Conservation (phyloP, 2,113 vertebrate genomes). For the Noctilio leporinus region DNA sequence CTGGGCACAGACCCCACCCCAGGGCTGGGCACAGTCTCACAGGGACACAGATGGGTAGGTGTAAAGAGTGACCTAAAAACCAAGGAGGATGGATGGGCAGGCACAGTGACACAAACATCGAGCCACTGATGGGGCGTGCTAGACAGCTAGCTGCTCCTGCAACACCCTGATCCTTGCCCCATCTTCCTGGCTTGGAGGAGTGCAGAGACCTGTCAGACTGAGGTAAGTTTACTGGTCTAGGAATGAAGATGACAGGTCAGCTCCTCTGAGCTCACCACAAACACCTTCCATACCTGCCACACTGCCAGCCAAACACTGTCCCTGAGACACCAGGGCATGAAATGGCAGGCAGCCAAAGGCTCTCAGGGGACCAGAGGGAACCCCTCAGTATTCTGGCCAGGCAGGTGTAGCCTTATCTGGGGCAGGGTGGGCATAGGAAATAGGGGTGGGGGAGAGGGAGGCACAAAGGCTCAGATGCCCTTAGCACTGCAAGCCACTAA, state of each 20-base stretch:
- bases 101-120: not conserved
- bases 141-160: not conserved
- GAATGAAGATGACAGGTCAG: not conserved
- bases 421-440: not conserved
- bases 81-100: rapidly evolving
- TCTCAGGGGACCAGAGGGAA: not conserved
- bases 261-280: not conserved
- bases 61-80: not conserved
- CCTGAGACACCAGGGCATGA: rapidly evolving
- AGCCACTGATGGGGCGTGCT: not conserved
- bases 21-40: not conserved
- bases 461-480: not conserved
- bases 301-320: not conserved
- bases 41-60: not conserved
- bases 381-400: rapidly evolving
- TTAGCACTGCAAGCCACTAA: not conserved
- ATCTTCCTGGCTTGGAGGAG: not conserved
- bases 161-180: rapidly evolving
- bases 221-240: not conserved
- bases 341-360: too few species aligned
- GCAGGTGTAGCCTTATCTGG: not conserved
- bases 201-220: rapidly evolving
- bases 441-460: not conserved
- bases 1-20: not conserved
- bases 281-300: not conserved